phyloP scores from a whole-genome alignment of 2,113 vertebrate genomes.

The Paracanthobrama guichenoti region DNA sequence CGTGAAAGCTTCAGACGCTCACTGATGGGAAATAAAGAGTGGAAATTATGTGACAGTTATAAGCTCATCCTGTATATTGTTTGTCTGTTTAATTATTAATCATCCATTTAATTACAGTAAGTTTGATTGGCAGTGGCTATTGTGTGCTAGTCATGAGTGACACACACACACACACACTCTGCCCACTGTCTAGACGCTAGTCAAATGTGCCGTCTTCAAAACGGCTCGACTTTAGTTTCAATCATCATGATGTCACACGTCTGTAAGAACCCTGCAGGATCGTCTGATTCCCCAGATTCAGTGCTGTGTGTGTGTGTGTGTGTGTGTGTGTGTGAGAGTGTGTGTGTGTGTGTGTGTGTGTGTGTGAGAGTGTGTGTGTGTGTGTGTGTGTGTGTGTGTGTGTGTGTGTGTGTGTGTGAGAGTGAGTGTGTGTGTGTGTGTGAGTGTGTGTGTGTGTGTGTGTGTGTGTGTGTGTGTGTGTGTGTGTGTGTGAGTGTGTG shows the following conservation, averaged over 20 bases:
- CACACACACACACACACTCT: not conserved
- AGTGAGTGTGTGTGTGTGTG: too few relatives aligned
- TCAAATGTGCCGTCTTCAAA: not conserved
- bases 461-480: too few relatives aligned
- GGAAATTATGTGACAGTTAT: not conserved
- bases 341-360: too few relatives aligned
- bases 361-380: too few relatives aligned
- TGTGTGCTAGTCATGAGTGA: not conserved
- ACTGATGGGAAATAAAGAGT: not conserved
- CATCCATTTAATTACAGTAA: not conserved
- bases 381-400: too few relatives aligned
- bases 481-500: too few relatives aligned
- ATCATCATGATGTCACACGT: not conserved
- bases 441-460: too few relatives aligned
- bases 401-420: too few relatives aligned
- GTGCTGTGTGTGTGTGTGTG: not conserved
- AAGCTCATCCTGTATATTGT: not conserved
- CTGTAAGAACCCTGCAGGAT: not conserved
- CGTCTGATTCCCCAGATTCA: not conserved
- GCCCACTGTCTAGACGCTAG: slow-evolving; percentile 8
- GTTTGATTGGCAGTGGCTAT: not conserved
- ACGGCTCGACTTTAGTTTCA: not conserved
- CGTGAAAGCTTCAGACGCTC: too few relatives aligned
- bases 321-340: too few relatives aligned
- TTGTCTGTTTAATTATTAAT: not conserved